Evolutionary conservation across 2,888 invertebrate species (phyloP), one percentile per base, ranked within the genome.

Genomic region (Ischnura elegans): DNA sequence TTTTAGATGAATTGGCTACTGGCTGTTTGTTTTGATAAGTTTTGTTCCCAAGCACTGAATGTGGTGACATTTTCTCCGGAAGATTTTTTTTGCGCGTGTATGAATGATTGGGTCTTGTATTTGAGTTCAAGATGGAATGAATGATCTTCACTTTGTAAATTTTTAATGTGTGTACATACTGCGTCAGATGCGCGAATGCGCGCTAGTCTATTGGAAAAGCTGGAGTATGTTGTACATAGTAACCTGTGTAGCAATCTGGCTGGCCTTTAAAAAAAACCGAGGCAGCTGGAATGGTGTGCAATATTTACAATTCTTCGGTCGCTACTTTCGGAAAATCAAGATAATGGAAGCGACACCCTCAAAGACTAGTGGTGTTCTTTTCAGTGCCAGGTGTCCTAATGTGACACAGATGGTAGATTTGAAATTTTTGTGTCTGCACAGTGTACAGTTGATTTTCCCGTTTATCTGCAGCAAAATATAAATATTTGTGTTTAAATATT

Each of bases 401-500:
- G 36, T 36, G 2, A 76, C 3, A 61, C 16, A 61, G n/a, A 61
- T 61, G 76, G n/a, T 36, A 36, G 76, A 76, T 10, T 76, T 36
- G 5, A n/a, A 36, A 76, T 76, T 13, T 2, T 76, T 76, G 76
- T 76, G 36, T 3, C 36, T 29, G 76, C 76, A 76, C 76, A 76
- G 29, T 76, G 76, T 76, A 76, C 76, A 76, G 76, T 55, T 90
- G 43, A 61, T 76, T 90, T 90, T n/a, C 90, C 36, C 90, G 43
- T 87, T 43, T 90, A 76, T 76, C 43, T 61, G 90, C 43, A 90
- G 55, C 90, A 43, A 61, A 90, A 90, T 90, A 90, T 61, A 61
- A 90, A 61, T 61, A 90, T 90, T 90, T 66, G 90, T 90, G 90
- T 90, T 90, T 90, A 90, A n/a, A 43, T 16, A 43, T 61, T 61